A percentile compares a stretch with the other conserved stretches of the same genome.
Evolutionary conservation across 2,888 invertebrate genomes (phyloP).

Genomic region (Habroteleia sp.): DNA sequence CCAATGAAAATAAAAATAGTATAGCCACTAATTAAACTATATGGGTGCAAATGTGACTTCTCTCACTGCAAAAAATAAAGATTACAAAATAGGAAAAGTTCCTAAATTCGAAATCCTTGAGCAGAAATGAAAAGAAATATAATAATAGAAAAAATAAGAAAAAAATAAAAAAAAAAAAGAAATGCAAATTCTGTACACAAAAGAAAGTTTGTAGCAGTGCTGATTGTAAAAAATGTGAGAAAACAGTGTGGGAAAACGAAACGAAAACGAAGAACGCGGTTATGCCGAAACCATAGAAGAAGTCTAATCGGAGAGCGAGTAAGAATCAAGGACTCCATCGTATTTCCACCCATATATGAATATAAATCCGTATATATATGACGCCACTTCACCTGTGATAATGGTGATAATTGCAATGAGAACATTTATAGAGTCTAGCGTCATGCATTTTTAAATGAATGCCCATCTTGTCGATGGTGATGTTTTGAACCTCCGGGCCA

Average conservation of each 20-base stretch:
- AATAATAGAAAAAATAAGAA: no score
- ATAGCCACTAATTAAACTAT: no score
- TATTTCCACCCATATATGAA: constrained; percentile 57
- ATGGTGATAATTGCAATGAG: constrained; percentile 86
- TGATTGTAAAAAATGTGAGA: no score
- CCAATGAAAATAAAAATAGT: no score
- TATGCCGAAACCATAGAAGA: no score
- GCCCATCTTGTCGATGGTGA: constrained; percentile 85
- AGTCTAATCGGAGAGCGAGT: background rate
- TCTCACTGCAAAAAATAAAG: background rate
- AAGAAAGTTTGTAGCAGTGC: no score
- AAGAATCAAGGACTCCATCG: constrained; percentile 12
- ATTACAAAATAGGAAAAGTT: constrained; percentile 6
- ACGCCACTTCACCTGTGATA: constrained; percentile 81
- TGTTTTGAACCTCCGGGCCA: constrained; percentile 80
- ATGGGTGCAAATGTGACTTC: constrained; percentile 57
- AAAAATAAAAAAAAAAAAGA: no score
- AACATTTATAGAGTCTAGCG: constrained; percentile 87
- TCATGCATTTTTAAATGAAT: constrained; percentile 90
- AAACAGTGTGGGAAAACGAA: no score
- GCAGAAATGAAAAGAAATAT: no score
- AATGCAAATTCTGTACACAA: no score
- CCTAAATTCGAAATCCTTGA: background rate
- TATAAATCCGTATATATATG: constrained; percentile 41
- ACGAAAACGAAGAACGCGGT: background rate